Evolutionary conservation across 2,113 vertebrate species (phyloP).

Genomic region (Myiopsitta monachus): DNA sequence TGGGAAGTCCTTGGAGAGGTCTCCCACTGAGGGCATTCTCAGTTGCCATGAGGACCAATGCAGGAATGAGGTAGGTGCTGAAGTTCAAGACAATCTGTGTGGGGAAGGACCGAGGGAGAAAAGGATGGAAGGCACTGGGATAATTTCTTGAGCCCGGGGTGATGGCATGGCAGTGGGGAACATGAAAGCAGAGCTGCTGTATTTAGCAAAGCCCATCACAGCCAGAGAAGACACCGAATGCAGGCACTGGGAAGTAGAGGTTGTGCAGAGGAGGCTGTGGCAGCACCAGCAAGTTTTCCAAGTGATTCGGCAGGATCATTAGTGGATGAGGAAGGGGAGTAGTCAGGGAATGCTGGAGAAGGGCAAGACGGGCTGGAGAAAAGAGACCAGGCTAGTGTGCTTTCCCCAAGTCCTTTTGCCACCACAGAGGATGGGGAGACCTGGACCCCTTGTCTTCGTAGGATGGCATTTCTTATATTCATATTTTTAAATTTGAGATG

Average conservation of each 20-base stretch:
- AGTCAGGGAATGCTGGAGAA: background rate
- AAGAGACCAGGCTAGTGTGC: fast-evolving
- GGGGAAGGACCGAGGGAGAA: background rate
- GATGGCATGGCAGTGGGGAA: background rate
- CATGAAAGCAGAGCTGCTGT: background rate
- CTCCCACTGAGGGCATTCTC: fast-evolving
- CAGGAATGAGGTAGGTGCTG: background rate
- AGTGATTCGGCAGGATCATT: background rate
- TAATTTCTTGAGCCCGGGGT: background rate
- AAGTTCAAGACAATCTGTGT: background rate
- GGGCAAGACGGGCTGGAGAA: background rate
- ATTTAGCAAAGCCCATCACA: fast-evolving
- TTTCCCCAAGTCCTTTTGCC: background rate
- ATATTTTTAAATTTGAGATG: background rate
- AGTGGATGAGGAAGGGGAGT: background rate
- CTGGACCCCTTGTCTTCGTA: background rate
- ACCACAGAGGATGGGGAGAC: background rate
- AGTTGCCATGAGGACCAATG: background rate
- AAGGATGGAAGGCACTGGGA: background rate
- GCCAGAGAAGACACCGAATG: background rate
- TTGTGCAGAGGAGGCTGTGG: background rate
- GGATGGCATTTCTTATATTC: background rate
- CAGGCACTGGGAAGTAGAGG: background rate
- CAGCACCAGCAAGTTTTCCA: background rate
- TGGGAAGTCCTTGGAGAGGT: background rate